phyloP scores from a whole-genome alignment of 2,113 vertebrate species.

The Natator depressus region DNA sequence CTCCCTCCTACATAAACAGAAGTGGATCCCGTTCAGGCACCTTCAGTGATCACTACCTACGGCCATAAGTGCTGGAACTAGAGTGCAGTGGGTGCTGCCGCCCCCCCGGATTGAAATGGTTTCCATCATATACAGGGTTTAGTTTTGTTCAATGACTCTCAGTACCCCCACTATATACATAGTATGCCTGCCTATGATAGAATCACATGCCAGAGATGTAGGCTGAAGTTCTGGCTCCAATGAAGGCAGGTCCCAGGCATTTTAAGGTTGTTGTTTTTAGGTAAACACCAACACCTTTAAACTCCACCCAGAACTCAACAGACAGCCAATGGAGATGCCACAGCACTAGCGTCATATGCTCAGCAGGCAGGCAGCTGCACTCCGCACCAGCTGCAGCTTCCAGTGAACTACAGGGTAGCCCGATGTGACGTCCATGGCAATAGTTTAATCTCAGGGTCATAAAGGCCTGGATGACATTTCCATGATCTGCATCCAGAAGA shows the following conservation, averaged over 20 bases:
- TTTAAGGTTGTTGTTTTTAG: too few relatives aligned
- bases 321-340: fast-evolving
- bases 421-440: neutral
- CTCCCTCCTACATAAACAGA: neutral
- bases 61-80: too few relatives aligned
- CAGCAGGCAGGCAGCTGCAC: neutral
- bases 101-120: too few relatives aligned
- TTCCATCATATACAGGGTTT: too few relatives aligned
- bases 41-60: too few relatives aligned
- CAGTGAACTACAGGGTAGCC: neutral
- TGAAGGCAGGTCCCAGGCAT: too few relatives aligned
- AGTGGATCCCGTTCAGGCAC: fast-evolving
- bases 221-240: too few relatives aligned
- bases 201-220: too few relatives aligned
- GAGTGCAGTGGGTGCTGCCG: too few relatives aligned
- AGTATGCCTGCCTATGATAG: too few relatives aligned
- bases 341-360: neutral
- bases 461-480: neutral
- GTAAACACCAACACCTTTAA: neutral
- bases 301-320: fast-evolving
- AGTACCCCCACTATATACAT: too few relatives aligned
- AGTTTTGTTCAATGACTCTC: too few relatives aligned
- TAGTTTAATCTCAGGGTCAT: neutral
- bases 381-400: fast-evolving
- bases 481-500: neutral